Conservation (phyloP, 2,888 invertebrate genomes). For the Sinodicranocentrus sp. region DNA sequence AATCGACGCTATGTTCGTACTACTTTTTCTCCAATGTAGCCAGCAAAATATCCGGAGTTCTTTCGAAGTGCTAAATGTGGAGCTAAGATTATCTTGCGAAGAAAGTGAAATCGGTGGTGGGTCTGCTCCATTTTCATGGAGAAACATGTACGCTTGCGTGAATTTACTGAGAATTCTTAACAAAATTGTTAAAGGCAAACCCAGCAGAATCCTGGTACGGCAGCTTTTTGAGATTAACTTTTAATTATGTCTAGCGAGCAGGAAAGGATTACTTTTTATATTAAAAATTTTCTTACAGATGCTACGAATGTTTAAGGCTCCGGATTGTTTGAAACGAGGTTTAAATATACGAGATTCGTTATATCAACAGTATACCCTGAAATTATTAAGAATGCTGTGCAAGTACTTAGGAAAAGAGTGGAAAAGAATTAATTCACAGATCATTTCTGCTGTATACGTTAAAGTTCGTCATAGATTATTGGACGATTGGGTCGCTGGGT, state of each 20-base stretch:
- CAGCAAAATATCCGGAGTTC: too few relatives aligned
- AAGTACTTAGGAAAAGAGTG: slow-evolving; percentile 36
- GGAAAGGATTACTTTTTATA: not conserved
- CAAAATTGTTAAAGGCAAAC: slow-evolving; percentile 47
- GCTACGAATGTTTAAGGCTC: slow-evolving; percentile 42
- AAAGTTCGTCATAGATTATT: slow-evolving; percentile 53
- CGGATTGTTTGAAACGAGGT: slow-evolving; percentile 6
- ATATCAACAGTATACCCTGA: slow-evolving; percentile 46
- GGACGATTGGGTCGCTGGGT: slow-evolving; percentile 49
- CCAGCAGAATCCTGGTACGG: slow-evolving; percentile 39
- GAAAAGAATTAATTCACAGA: slow-evolving; percentile 30
- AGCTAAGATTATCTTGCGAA: too few relatives aligned
- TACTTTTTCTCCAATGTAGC: too few relatives aligned
- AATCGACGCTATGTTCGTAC: not conserved
- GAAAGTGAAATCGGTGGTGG: not conserved
- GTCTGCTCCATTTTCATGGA: not conserved
- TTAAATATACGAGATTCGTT: slow-evolving; percentile 26
- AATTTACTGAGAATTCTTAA: slow-evolving; percentile 43
- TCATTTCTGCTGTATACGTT: slow-evolving; percentile 41
- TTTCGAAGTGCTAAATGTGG: not conserved
- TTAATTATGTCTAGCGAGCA: not conserved
- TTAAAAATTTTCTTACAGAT: slow-evolving; percentile 18
- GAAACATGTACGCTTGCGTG: slow-evolving; percentile 31
- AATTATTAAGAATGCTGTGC: slow-evolving; percentile 36
- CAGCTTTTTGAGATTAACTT: not conserved